phyloP scores from a whole-genome alignment of 2,797 vertebrate species.

The Poecilia wingei region DNA sequence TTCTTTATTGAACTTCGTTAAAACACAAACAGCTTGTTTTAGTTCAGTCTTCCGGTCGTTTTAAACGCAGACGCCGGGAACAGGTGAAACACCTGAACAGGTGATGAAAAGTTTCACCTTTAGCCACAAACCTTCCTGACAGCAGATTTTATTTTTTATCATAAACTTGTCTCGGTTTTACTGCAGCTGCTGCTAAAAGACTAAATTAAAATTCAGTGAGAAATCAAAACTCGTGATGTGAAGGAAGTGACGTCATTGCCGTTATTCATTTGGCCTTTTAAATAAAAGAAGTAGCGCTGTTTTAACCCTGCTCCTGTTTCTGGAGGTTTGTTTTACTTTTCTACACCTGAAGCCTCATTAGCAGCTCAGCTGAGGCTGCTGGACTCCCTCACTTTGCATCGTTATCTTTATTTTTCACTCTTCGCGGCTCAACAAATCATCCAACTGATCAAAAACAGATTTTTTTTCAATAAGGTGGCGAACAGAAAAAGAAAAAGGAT shows the following conservation, averaged over 20 bases:
- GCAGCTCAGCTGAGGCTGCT: background rate
- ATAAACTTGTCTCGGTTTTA: no score
- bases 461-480: conserved; percentile 11
- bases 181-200: background rate
- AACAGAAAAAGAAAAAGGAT: conserved; percentile 27
- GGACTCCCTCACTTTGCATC: background rate
- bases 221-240: background rate
- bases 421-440: background rate
- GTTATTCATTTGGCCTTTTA: background rate
- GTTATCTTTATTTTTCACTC: background rate
- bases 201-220: background rate
- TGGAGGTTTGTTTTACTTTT: background rate
- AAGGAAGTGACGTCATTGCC: background rate
- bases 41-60: background rate
- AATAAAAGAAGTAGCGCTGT: no score
- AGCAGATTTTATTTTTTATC: no score
- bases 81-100: background rate
- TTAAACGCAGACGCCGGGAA: background rate
- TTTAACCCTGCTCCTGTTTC: background rate
- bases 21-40: background rate
- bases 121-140: no score
- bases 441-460: background rate
- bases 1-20: background rate
- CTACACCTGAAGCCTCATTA: background rate
- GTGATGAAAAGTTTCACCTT: background rate